These are phyloP conservation scores for Tetragonisca angustula DNA, from an alignment of 2,888 invertebrate species.

Conservation along the genomic window DNA sequence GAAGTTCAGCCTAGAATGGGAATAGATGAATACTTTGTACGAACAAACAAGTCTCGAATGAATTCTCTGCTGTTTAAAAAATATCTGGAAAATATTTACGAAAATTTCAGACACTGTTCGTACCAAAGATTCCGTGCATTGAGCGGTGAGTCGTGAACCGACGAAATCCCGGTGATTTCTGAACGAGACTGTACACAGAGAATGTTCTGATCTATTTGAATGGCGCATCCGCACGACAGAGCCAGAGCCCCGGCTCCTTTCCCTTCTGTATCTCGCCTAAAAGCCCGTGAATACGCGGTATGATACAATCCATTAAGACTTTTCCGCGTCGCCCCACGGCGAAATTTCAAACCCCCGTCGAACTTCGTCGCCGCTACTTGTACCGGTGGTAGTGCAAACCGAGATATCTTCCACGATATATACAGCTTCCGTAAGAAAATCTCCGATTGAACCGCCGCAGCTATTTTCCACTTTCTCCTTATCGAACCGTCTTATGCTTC, in stretches of 20 bases:
- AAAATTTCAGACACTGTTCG: too few species aligned
- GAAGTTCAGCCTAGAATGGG: too few species aligned
- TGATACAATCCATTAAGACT: conserved; percentile 82
- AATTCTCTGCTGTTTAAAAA: too few species aligned
- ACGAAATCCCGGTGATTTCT: too few species aligned
- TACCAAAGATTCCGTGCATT: too few species aligned
- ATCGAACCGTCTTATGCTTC: background rate
- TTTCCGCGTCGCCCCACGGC: conserved; percentile 75
- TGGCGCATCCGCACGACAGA: background rate
- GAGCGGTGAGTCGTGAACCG: too few species aligned
- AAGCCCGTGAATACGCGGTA: conserved; percentile 73
- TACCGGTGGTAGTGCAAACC: conserved; percentile 77
- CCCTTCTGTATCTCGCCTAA: conserved; percentile 44
- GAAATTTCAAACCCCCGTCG: conserved; percentile 73
- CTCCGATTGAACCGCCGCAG: conserved; percentile 60
- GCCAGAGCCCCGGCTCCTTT: conserved; percentile 8
- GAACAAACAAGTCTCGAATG: too few species aligned
- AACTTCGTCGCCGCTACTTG: conserved; percentile 74
- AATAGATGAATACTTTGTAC: too few species aligned
- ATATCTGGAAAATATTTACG: too few species aligned
- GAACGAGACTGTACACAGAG: too few species aligned
- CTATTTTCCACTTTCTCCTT: conserved; percentile 53
- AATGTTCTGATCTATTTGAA: too few species aligned
- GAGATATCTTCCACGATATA: conserved; percentile 73
- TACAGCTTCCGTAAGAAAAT: conserved; percentile 67